These are phyloP conservation scores for Decapterus maruadsi DNA, from an alignment of 2,797 vertebrate species.

Conservation along the genomic window DNA sequence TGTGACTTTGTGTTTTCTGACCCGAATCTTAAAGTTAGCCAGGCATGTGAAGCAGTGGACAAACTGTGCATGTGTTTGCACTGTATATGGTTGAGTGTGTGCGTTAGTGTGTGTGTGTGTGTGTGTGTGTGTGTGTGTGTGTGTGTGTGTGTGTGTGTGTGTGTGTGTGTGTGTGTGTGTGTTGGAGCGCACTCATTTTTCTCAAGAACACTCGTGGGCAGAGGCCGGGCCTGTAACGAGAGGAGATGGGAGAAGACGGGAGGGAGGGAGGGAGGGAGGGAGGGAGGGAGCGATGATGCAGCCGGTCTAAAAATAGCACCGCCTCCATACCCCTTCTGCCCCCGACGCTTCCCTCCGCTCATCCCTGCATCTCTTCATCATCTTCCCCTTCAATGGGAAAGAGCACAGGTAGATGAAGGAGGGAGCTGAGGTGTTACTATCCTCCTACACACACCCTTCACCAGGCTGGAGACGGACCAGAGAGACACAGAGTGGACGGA, in stretches of 20 bases:
- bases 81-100: background rate
- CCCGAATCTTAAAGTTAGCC: constrained; percentile 44
- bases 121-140: background rate
- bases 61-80: background rate
- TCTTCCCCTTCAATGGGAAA: constrained; percentile 33
- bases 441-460: constrained; percentile 3
- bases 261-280: constrained; percentile 34
- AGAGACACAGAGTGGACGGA: background rate
- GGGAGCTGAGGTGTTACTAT: constrained; percentile 7
- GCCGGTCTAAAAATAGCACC: constrained; percentile 71
- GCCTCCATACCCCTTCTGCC: constrained; percentile 61
- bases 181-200: constrained; percentile 24
- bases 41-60: constrained; percentile 37
- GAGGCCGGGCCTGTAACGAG: constrained; percentile 57
- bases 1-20: constrained; percentile 48
- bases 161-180: constrained; percentile 7
- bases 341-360: constrained; percentile 33
- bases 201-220: constrained; percentile 65
- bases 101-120: background rate
- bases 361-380: constrained; percentile 18
- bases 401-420: constrained; percentile 20
- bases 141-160: constrained; percentile 26
- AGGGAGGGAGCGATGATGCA: constrained; percentile 63
- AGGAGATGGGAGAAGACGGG: constrained; percentile 53
- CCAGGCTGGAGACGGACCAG: background rate